Conservation (phyloP, 2,113 vertebrate species). For the Brachypodius melanocephalos region DNA sequence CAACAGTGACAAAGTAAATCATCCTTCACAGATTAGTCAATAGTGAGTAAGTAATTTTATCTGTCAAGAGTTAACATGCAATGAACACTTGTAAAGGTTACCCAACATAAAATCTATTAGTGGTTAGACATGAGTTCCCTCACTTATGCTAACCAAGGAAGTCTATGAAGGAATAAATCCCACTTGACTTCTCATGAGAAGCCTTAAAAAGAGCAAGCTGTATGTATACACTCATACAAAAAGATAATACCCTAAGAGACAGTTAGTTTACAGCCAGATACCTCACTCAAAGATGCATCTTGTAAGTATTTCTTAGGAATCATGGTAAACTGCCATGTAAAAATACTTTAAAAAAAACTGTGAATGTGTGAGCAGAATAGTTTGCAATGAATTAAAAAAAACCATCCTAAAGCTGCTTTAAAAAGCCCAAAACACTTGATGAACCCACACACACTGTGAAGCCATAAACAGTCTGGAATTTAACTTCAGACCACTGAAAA, state of each 20-base stretch:
- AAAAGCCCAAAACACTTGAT: background rate
- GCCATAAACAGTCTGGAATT: background rate
- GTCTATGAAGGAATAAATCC: background rate
- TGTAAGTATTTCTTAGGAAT: background rate
- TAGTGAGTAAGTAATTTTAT: slow-evolving; percentile 32
- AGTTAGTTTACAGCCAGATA: background rate
- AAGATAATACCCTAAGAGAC: background rate
- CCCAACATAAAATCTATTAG: slow-evolving; percentile 14
- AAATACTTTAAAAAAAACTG: background rate
- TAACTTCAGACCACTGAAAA: background rate
- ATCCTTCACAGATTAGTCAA: slow-evolving; percentile 27
- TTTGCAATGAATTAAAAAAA: background rate
- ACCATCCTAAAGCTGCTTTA: background rate
- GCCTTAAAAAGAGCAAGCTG: background rate
- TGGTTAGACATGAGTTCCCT: background rate
- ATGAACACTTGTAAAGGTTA: slow-evolving; percentile 34
- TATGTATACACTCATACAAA: background rate
- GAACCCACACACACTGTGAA: background rate
- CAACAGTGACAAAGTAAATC: slow-evolving; percentile 40
- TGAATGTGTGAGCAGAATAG: background rate
- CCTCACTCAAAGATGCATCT: background rate
- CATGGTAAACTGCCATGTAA: background rate
- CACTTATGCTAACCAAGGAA: background rate
- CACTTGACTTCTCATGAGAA: background rate
- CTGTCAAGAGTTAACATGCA: slow-evolving; percentile 41